Evolutionary conservation across 2,888 invertebrate species (phyloP).

Genomic region (Drosophila nigricruria): DNA sequence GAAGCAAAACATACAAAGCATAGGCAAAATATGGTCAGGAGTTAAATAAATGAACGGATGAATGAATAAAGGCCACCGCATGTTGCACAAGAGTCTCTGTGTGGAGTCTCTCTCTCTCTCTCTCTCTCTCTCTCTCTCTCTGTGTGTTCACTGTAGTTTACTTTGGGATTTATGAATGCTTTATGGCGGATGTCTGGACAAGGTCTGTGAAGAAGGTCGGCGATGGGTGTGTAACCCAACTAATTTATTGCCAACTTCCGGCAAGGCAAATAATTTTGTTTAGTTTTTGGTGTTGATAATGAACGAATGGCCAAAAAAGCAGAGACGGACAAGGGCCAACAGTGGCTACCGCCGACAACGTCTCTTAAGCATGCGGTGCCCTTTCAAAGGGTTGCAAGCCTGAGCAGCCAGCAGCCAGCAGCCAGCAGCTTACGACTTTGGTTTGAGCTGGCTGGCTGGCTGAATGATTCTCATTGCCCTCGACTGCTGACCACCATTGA

Average conservation of each 20-base stretch:
- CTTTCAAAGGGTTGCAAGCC: constrained; percentile 61
- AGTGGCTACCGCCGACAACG: not conserved
- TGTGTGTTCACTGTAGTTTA: constrained; percentile 76
- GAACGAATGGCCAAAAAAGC: constrained; percentile 71
- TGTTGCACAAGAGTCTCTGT: constrained; percentile 74
- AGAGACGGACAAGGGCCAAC: constrained; percentile 36
- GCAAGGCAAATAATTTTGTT: constrained; percentile 80
- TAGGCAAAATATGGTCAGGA: constrained; percentile 64
- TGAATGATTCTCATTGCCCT: constrained; percentile 52
- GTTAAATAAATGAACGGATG: constrained; percentile 79
- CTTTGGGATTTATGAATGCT: constrained; percentile 85
- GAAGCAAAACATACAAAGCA: constrained; percentile 34
- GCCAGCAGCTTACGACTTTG: constrained; percentile 42
- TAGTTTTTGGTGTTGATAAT: constrained; percentile 81
- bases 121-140: not conserved
- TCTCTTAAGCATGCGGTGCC: constrained; percentile 59
- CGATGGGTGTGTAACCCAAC: constrained; percentile 59
- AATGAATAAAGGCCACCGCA: constrained; percentile 80
- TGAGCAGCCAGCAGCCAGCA: too few species aligned
- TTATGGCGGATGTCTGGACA: constrained; percentile 81
- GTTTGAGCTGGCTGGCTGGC: constrained; percentile 34
- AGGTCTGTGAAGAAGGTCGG: constrained; percentile 67
- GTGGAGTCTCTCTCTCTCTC: constrained; percentile 4
- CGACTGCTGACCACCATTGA: constrained; percentile 67
- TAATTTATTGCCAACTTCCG: constrained; percentile 84